Conservation (phyloP, 1,140 invertebrate genomes). For the Mamestra configurata region DNA sequence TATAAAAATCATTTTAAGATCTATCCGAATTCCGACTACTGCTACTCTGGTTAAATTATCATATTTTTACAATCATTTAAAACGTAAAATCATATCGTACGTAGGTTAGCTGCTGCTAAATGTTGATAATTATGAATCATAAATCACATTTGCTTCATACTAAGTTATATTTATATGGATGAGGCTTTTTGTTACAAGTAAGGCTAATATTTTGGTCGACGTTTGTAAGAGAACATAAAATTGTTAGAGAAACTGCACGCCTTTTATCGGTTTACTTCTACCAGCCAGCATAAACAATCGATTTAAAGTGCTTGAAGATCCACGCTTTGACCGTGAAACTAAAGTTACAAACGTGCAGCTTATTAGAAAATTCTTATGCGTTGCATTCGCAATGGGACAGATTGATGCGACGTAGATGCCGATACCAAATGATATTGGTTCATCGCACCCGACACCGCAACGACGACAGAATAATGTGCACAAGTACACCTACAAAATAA, state of each 20-base stretch:
- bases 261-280: too few species aligned
- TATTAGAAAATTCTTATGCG: conserved; percentile 45
- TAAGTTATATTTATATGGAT: conserved; percentile 7
- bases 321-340: conserved; percentile 18
- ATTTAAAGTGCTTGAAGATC: neutral
- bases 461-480: conserved; percentile 50
- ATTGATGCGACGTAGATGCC: conserved; percentile 44
- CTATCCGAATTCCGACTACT: conserved; percentile 11
- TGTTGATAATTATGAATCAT: conserved; percentile 9
- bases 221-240: neutral
- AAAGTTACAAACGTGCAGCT: conserved; percentile 23
- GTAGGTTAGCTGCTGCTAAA: conserved; percentile 1
- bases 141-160: conserved; percentile 1
- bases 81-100: neutral
- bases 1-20: conserved; percentile 21
- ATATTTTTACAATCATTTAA: conserved; percentile 30
- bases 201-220: neutral
- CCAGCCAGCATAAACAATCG: conserved; percentile 22
- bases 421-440: conserved; percentile 52
- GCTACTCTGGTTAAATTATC: conserved; percentile 29
- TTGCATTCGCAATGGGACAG: conserved; percentile 32
- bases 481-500: conserved; percentile 49
- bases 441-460: conserved; percentile 49
- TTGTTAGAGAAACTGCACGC: neutral
- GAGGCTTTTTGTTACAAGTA: neutral